Evolutionary conservation across 1,140 invertebrate genomes (phyloP).

Genomic region (Pantala flavescens): DNA sequence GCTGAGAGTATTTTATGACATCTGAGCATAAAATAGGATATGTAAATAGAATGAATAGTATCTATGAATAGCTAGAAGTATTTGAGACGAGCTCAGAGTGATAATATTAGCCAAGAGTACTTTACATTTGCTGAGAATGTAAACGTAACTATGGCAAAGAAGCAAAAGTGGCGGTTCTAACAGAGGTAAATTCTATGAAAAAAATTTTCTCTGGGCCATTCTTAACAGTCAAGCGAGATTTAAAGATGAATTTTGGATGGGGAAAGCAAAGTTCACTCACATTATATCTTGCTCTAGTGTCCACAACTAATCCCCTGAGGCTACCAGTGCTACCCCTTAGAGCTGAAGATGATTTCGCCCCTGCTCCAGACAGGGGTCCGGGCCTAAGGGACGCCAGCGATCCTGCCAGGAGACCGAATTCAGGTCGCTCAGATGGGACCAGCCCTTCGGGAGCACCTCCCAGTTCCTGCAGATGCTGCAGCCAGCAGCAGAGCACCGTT

Average conservation of each 20-base stretch:
- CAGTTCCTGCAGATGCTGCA: conserved; percentile 68
- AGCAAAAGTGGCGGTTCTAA: too few relatives aligned
- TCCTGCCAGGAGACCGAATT: conserved; percentile 53
- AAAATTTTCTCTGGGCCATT: too few relatives aligned
- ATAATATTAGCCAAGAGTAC: too few relatives aligned
- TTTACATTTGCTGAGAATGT: too few relatives aligned
- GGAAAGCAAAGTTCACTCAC: conserved; percentile 38
- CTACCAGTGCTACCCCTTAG: conserved; percentile 46
- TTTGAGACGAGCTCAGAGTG: too few relatives aligned
- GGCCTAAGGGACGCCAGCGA: conserved; percentile 55
- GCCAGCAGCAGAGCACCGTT: conserved; percentile 67
- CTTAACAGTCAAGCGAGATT: too few relatives aligned
- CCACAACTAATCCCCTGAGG: conserved; percentile 46
- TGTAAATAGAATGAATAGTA: too few relatives aligned
- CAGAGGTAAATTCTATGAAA: too few relatives aligned
- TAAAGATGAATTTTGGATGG: background rate
- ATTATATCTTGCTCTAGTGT: conserved; percentile 66
- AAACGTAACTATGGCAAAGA: too few relatives aligned
- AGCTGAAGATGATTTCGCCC: conserved; percentile 19
- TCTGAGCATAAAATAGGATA: too few relatives aligned
- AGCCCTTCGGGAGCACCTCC: conserved; percentile 59
- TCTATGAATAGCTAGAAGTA: too few relatives aligned
- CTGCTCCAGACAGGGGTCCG: conserved; percentile 13
- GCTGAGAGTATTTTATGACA: too few relatives aligned
- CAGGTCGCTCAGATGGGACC: conserved; percentile 53